These are phyloP conservation scores for Cynopterus brachyotis DNA, from an alignment of 2,113 vertebrate genomes.

Conservation along the genomic window DNA sequence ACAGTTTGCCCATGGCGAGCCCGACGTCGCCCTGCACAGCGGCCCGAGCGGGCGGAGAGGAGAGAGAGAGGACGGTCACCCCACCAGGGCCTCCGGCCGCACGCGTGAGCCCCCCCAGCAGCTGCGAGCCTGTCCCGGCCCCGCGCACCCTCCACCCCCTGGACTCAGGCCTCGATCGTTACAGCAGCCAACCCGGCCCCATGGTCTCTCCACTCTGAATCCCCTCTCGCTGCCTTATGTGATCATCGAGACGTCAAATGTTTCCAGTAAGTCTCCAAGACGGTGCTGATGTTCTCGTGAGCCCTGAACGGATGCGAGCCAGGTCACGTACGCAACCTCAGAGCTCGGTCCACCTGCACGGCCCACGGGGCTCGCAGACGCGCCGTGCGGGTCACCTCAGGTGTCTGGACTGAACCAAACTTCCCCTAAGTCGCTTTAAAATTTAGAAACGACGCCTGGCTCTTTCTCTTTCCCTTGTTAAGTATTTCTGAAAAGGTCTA, in stretches of 20 bases:
- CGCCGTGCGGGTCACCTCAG: not conserved
- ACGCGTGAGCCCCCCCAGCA: too few species aligned
- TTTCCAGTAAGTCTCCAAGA: not conserved
- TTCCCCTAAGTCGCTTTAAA: constrained; percentile 46
- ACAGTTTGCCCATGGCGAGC: constrained; percentile 99
- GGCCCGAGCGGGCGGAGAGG: not conserved
- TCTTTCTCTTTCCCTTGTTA: not conserved
- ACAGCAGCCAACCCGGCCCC: not conserved
- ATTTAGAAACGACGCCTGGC: constrained; percentile 16
- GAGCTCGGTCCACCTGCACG: not conserved
- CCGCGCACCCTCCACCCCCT: too few species aligned
- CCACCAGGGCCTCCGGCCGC: too few species aligned
- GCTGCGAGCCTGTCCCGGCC: too few species aligned
- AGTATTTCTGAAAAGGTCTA: constrained; percentile 66
- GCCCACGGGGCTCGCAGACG: not conserved
- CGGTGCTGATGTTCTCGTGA: not conserved
- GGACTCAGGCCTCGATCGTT: not conserved
- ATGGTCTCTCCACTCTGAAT: not conserved
- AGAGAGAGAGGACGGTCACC: not conserved
- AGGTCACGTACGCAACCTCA: not conserved
- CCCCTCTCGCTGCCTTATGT: not conserved
- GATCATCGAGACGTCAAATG: not conserved
- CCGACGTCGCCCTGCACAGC: constrained; percentile 95
- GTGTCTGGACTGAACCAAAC: constrained; percentile 7
- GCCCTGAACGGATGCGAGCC: not conserved